Percentiles rank a stretch among this genome's conserved stretches.
Conservation (phyloP, 2,797 vertebrate species). For the Nyctibius grandis region DNA sequence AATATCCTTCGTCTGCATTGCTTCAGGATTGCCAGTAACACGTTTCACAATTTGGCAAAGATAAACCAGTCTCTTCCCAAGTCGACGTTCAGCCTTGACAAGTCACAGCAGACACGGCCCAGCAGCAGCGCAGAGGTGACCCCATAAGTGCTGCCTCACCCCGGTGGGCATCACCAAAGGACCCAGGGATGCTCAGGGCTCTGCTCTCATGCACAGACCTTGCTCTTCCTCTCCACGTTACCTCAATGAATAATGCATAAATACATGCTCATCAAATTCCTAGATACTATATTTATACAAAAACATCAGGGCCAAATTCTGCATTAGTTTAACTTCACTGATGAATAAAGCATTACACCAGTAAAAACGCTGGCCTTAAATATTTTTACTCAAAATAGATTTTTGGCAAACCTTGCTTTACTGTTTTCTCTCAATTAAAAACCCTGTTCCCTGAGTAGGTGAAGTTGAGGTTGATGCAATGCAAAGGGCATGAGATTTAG, state of each 20-base stretch:
- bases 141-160: not conserved
- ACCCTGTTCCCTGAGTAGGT: not conserved
- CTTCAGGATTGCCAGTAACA: not conserved
- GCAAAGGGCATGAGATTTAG: not conserved
- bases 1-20: not conserved
- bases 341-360: not conserved
- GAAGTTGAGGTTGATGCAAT: not conserved
- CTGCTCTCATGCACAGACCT: not conserved
- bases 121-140: not conserved
- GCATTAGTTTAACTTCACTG: conserved; percentile 3
- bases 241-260: conserved; percentile 25
- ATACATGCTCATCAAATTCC: not conserved
- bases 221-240: not conserved
- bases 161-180: fast-evolving
- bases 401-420: not conserved
- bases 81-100: not conserved
- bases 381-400: conserved; percentile 8
- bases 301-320: conserved; percentile 1
- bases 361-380: not conserved
- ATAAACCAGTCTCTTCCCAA: not conserved
- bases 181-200: not conserved
- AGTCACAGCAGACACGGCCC: not conserved
- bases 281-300: conserved; percentile 24
- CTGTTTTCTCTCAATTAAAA: not conserved
- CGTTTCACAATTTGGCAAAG: not conserved